Conservation (phyloP, 2,797 vertebrate genomes). For the Loris lydekkerianus region DNA sequence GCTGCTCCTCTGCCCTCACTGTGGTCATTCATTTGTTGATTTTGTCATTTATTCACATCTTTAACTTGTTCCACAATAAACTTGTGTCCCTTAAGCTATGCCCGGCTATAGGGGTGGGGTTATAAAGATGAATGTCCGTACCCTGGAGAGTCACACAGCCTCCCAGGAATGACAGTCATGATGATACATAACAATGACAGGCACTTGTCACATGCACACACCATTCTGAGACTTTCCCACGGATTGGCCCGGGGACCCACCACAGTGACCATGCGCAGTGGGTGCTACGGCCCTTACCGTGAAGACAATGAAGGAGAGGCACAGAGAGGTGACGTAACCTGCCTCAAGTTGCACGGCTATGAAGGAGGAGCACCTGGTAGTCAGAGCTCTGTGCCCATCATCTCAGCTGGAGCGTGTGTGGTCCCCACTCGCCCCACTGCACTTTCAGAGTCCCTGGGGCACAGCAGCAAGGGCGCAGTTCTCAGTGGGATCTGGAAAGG, state of each 20-base stretch:
- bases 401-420: background rate
- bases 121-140: background rate
- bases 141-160: background rate
- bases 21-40: background rate
- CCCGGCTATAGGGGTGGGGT: background rate
- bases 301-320: background rate
- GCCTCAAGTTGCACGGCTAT: background rate
- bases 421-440: background rate
- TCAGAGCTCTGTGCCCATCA: background rate
- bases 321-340: background rate
- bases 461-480: background rate
- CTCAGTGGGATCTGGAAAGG: background rate
- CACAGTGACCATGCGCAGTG: background rate
- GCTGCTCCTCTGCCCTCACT: background rate
- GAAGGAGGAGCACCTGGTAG: background rate
- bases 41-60: background rate
- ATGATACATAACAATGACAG: background rate
- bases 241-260: background rate
- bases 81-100: background rate
- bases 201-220: background rate
- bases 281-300: background rate
- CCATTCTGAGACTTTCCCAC: background rate
- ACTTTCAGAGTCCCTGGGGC: background rate
- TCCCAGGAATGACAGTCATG: background rate
- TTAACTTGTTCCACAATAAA: background rate